Evolutionary conservation across 2,797 vertebrate genomes (phyloP), one percentile per base, ranked within the genome.

Genomic region (Epinephelus malabaricus): DNA sequence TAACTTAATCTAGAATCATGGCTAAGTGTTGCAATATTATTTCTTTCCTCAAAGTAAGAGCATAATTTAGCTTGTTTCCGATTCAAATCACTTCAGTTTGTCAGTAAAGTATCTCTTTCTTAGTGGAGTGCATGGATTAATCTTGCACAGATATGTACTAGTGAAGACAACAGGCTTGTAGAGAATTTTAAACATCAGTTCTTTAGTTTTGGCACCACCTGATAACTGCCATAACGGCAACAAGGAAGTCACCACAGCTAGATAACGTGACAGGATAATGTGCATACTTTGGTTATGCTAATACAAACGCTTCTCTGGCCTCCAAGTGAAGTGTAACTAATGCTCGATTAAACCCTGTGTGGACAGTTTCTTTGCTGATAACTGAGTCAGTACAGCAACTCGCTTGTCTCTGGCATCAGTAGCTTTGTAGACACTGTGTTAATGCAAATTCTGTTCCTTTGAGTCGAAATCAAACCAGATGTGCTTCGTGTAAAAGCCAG

Each of bases 391-490:
- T 54, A 55, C 25, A 30, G 27, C 25, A 43, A 58, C 23, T 46
- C 17, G 11, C 15, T 6, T 69, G 72, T 46, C 75, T 76, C 58
- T 69, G 13, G 46, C 67, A 69, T 63, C 51, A 61, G 65, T 34
- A 45, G 54, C 58, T 45, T 63, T 18, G 7, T 45, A 56, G 8
- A 8, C 15, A 11, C 68, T 46, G 51, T 55, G 19, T 54, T 38
- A 40, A 60, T 60, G 30, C 45, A 75, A 81, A 69, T 61, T 0
- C 14, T 40, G 43, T 61, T 72, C 47, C 21, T 46, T 63, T 25
- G n/a, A 80, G 65, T 64, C 72, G 58, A 84, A 71, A 72, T 72
- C 40, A 73, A 76, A 70, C 63, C 63, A 69, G 71, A 76, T 81
- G 76, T 84, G 40, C 46, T 34, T 8, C 46, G 25, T 80, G 38